Evolutionary conservation across 2,113 vertebrate species (phyloP).

Genomic region (Phoenicopterus ruber): DNA sequence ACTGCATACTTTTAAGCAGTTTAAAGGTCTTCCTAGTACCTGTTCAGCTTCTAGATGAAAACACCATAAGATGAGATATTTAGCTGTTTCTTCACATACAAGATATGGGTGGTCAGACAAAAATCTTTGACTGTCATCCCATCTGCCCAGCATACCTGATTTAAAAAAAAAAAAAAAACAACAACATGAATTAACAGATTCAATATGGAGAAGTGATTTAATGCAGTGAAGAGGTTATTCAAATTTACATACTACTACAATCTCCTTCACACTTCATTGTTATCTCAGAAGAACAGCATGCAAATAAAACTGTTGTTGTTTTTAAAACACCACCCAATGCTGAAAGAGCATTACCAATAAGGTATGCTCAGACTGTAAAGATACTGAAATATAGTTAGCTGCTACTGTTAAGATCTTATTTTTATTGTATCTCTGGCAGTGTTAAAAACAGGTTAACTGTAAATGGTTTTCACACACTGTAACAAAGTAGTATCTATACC

Average conservation of each 20-base stretch:
- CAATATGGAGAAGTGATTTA: neutral
- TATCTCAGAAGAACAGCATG: neutral
- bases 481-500: neutral
- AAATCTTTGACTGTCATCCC: conserved; percentile 93
- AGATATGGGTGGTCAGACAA: conserved; percentile 88
- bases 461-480: neutral
- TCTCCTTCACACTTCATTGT: neutral
- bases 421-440: neutral
- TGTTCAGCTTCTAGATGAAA: conserved; percentile 88
- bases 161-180: neutral
- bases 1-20: conserved; percentile 1
- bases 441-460: neutral
- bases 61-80: conserved; percentile 91
- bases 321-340: neutral
- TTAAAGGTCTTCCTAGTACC: conserved; percentile 70
- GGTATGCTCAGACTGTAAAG: neutral
- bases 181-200: neutral
- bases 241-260: neutral
- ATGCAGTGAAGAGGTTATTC: neutral
- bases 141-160: conserved; percentile 89
- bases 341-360: neutral
- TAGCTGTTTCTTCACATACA: conserved; percentile 90
- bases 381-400: neutral
- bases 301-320: neutral
- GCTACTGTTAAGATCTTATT: neutral